Percentiles rank a stretch among this genome's conserved stretches.
Conservation (phyloP, 1,140 invertebrate species). For the Fopius arisanus region DNA sequence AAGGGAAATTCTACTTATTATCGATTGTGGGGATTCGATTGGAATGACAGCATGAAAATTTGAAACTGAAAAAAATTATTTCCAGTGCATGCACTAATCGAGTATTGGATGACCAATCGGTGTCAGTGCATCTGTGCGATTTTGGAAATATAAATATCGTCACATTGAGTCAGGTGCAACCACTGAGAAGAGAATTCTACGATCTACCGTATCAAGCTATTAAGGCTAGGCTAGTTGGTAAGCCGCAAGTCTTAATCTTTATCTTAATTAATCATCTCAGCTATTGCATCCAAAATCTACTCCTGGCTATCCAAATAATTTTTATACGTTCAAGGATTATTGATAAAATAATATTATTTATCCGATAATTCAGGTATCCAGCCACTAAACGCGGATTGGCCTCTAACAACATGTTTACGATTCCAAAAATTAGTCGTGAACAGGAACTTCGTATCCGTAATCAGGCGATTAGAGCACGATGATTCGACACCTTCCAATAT, state of each 20-base stretch:
- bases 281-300: background rate
- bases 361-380: conserved; percentile 61
- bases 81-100: conserved; percentile 59
- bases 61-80: conserved; percentile 21
- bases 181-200: conserved; percentile 60
- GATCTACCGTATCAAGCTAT: conserved; percentile 68
- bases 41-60: background rate
- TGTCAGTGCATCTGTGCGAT: conserved; percentile 68
- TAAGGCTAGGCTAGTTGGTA: conserved; percentile 66
- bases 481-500: conserved; percentile 61
- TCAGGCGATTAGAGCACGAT: conserved; percentile 63
- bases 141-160: conserved; percentile 64
- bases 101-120: conserved; percentile 57
- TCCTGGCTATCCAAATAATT: background rate
- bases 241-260: conserved; percentile 30
- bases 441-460: conserved; percentile 66
- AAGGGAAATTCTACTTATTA: too few species aligned
- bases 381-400: conserved; percentile 68
- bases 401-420: conserved; percentile 66
- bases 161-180: conserved; percentile 56
- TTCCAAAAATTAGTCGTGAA: conserved; percentile 69
- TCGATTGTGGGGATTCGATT: too few species aligned
- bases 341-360: conserved; percentile 20
- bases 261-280: background rate
- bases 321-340: background rate